A percentile compares a stretch with the other conserved stretches of the same genome.
Evolutionary conservation across 2,797 vertebrate genomes (phyloP).

Genomic region (Ammospiza maritima): DNA sequence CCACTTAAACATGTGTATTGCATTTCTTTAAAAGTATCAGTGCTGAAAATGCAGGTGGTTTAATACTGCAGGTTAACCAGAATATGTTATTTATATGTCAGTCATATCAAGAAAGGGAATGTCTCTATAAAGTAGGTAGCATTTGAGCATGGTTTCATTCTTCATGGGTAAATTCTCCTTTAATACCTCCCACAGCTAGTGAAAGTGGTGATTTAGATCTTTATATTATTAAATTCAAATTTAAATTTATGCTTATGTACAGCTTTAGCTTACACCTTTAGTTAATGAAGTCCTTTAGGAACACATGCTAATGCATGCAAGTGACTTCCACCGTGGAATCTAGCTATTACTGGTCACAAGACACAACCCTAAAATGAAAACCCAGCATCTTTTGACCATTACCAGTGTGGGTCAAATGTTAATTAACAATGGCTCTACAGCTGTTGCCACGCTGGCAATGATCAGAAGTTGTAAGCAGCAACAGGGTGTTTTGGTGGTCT

Average conservation of each 20-base stretch:
- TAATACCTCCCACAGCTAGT: not conserved
- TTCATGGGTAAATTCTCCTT: not conserved
- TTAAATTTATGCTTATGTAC: not conserved
- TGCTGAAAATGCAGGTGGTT: not conserved
- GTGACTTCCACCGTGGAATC: not conserved
- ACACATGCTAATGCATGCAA: not conserved
- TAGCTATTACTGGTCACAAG: not conserved
- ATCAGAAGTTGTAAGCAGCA: not conserved
- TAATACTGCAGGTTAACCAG: not conserved
- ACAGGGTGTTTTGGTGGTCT: not conserved
- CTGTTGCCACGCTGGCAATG: not conserved
- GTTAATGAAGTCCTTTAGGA: not conserved
- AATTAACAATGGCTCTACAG: fast-evolving
- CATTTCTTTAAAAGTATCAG: not conserved
- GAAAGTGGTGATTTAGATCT: not conserved
- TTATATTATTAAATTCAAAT: not conserved
- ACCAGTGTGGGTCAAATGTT: not conserved
- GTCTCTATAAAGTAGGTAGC: not conserved
- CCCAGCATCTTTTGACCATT: not conserved
- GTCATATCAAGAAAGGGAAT: not conserved
- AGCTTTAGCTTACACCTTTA: not conserved
- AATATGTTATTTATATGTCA: not conserved
- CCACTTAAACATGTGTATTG: not conserved
- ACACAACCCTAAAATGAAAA: not conserved
- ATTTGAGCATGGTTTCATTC: not conserved